phyloP scores from a whole-genome alignment of 2,797 vertebrate genomes.

The Sparidentex hasta region DNA sequence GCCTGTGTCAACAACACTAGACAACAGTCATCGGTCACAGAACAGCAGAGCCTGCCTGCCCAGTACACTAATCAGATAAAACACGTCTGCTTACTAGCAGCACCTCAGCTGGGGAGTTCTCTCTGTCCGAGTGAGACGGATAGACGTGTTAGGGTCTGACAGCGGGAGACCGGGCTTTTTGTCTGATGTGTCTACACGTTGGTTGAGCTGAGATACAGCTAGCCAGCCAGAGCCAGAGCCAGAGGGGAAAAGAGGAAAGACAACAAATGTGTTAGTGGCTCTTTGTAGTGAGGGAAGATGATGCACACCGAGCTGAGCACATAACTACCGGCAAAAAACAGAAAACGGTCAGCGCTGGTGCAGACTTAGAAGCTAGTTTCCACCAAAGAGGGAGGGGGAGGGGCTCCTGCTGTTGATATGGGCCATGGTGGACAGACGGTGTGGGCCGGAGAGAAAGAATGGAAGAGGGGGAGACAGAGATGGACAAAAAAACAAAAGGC shows the following conservation, averaged over 20 bases:
- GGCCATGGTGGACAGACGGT: constrained; percentile 71
- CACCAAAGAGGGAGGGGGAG: constrained; percentile 31
- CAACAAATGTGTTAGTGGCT: constrained; percentile 48
- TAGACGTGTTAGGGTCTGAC: constrained; percentile 61
- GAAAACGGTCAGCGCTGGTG: constrained; percentile 45
- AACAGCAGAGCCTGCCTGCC: constrained; percentile 47
- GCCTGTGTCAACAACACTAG: constrained; percentile 44
- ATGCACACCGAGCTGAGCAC: constrained; percentile 47
- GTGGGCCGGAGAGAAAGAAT: constrained; percentile 55
- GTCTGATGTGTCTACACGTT: constrained; percentile 52
- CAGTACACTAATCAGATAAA: constrained; percentile 76
- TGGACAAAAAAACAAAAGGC: constrained; percentile 73
- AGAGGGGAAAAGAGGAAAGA: constrained; percentile 36
- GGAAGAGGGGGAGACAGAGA: constrained; percentile 37
- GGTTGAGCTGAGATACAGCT: constrained; percentile 47
- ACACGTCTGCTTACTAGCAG: constrained; percentile 63
- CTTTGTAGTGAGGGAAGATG: constrained; percentile 39
- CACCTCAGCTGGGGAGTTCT: constrained; percentile 54
- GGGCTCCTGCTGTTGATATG: constrained; percentile 59
- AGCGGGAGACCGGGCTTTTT: constrained; percentile 54
- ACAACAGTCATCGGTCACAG: constrained; percentile 64
- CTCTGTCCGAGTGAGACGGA: constrained; percentile 56
- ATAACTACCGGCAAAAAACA: constrained; percentile 46
- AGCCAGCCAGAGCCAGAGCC: constrained; percentile 38
- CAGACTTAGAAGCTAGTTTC: constrained; percentile 53